A percentile compares a stretch with the other conserved stretches of the same genome.
Conservation (phyloP, 2,888 invertebrate genomes). For the Anthoptus insignis region DNA sequence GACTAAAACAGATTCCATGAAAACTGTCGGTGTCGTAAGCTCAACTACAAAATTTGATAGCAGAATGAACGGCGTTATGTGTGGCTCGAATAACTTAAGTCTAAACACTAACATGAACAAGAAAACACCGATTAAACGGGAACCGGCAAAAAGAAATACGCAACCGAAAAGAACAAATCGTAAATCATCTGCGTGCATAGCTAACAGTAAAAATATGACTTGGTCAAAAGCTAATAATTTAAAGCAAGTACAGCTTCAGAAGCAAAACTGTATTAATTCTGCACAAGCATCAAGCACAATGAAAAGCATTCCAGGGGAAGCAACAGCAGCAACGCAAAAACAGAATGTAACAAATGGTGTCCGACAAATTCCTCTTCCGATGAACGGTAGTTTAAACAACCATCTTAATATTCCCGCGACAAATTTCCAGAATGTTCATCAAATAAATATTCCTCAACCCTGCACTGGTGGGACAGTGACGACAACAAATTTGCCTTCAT, state of each 20-base stretch:
- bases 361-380: constrained; percentile 73
- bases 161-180: constrained; percentile 75
- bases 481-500: constrained; percentile 76
- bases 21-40: constrained; percentile 73
- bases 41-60: constrained; percentile 80
- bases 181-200: constrained; percentile 80
- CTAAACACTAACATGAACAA: constrained; percentile 66
- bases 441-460: constrained; percentile 74
- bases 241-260: constrained; percentile 77
- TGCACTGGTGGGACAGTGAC: constrained; percentile 76
- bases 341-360: constrained; percentile 77
- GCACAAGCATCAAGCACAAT: constrained; percentile 55
- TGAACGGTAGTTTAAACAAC: constrained; percentile 72
- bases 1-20: constrained; percentile 63
- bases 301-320: constrained; percentile 63
- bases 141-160: constrained; percentile 62
- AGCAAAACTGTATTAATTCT: constrained; percentile 74
- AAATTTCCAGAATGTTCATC: constrained; percentile 79
- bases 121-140: constrained; percentile 65
- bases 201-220: constrained; percentile 79
- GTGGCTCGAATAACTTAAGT: constrained; percentile 79
- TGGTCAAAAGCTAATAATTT: constrained; percentile 83
- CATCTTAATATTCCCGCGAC: constrained; percentile 73
- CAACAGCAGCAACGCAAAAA: constrained; percentile 74
- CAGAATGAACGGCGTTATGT: constrained; percentile 81